Evolutionary conservation across 1,140 invertebrate genomes (phyloP), one percentile per base, ranked within the genome.

Genomic region (Diploscapter pachys): DNA sequence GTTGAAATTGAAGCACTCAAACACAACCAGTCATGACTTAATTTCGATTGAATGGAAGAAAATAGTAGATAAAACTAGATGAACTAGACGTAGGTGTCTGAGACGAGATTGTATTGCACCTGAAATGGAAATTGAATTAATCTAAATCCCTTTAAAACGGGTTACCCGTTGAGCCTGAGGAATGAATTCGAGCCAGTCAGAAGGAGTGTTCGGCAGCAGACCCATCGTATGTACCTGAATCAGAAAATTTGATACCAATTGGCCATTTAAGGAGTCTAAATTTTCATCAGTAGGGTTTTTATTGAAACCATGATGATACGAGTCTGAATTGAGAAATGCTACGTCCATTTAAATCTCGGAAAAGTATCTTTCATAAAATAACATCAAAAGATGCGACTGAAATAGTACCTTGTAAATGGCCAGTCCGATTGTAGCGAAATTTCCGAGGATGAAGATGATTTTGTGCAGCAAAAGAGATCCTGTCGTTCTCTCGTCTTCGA

Each of bases 111-210:
- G 66, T 68, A 68, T 54, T 68, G 66, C 50, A 31, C 31, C 31
- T 31, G 31, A 31, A 31, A 31, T 31, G 31, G 31, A 31, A 31
- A 31, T 31, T 31, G 31, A 31, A 31, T 31, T 31, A 31, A 31
- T 31, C 31, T 31, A 31, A 31, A 31, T 31, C 31, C 31, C 31
- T 31, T 31, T 31, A 31, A 31, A 31, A 31, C 31, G 31, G 31
- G 1, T 31, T 64, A 76, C 50, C 51, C 75, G 74, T 13, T 76
- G 4, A 54, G 72, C 59, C 13, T 63, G 52, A n/a, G 77, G 74
- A 68, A 96, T 92, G 89, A 99, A 99, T 62, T 95, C 95, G 54
- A 99, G 87, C 96, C 96, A 99, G 88, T 99, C 96, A 53, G 95
- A 98, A 5, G 95, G 91, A 88, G 98, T 94, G 63, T 95, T 96